These are phyloP conservation scores for Pygocentrus nattereri DNA, from an alignment of 2,797 vertebrate genomes.

Conservation along the genomic window DNA sequence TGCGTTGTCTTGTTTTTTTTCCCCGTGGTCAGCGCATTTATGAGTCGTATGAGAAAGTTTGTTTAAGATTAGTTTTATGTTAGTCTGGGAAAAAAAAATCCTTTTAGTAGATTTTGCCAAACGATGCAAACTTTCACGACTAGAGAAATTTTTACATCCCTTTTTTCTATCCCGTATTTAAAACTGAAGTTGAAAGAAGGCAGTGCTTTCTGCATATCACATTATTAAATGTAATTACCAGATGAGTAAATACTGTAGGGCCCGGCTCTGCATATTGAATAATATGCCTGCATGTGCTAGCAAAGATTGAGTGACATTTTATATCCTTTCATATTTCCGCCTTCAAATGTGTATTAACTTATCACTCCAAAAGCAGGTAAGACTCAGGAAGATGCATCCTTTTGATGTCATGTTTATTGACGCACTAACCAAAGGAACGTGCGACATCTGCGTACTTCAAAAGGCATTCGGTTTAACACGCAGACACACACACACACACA, in stretches of 20 bases:
- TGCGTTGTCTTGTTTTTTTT: background rate
- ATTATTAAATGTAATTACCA: constrained; percentile 56
- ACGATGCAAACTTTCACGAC: constrained; percentile 13
- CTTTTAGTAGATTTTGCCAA: background rate
- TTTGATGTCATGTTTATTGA: constrained; percentile 83
- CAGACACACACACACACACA: constrained; percentile 24
- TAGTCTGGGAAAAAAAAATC: background rate
- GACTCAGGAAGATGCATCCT: constrained; percentile 74
- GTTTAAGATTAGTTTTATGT: background rate
- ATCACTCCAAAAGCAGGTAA: constrained; percentile 80
- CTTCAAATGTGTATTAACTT: constrained; percentile 78
- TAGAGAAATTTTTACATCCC: background rate
- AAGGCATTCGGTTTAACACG: constrained; percentile 49
- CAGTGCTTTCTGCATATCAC: constrained; percentile 50
- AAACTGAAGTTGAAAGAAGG: constrained; percentile 51
- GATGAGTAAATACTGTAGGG: constrained; percentile 51
- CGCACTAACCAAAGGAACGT: constrained; percentile 58
- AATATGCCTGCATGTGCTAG: constrained; percentile 44
- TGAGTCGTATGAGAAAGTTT: background rate
- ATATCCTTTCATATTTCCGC: constrained; percentile 77
- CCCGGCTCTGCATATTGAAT: constrained; percentile 48
- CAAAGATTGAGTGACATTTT: constrained; percentile 81
- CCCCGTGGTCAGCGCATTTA: background rate
- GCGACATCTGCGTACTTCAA: constrained; percentile 63
- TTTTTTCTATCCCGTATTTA: background rate